Evolutionary conservation across 2,888 invertebrate species (phyloP).

Genomic region (Spilosoma lubricipeda): DNA sequence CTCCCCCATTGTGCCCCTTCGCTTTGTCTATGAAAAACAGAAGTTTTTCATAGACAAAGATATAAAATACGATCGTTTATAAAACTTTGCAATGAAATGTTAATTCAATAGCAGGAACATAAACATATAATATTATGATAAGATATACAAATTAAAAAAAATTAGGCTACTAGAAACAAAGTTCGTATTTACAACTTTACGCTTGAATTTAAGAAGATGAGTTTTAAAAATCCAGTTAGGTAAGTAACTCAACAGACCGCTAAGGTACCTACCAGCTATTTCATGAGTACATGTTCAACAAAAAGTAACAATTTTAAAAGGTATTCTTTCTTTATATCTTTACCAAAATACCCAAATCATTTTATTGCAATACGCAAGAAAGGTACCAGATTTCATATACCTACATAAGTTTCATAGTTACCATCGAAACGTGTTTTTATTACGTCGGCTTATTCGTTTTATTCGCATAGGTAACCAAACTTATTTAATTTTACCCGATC

Average conservation of each 20-base stretch:
- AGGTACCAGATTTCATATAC: background rate
- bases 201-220: background rate
- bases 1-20: constrained; percentile 62
- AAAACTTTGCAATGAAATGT: background rate
- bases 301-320: background rate
- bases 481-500: constrained; percentile 48
- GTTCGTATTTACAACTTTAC: background rate
- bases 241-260: background rate
- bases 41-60: constrained; percentile 45
- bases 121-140: background rate
- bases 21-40: constrained; percentile 65
- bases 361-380: background rate
- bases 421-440: background rate
- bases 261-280: background rate
- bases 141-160: background rate
- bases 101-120: background rate
- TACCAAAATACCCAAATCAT: background rate
- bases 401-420: background rate
- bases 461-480: constrained; percentile 21
- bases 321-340: background rate
- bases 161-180: background rate
- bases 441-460: constrained; percentile 8
- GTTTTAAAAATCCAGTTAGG: background rate
- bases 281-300: background rate
- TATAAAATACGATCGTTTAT: constrained; percentile 44